Evolutionary conservation across 37 sponge, comb jelly and placozoan genomes (phyloP).

Genomic region (Chondrosia reniformis): DNA sequence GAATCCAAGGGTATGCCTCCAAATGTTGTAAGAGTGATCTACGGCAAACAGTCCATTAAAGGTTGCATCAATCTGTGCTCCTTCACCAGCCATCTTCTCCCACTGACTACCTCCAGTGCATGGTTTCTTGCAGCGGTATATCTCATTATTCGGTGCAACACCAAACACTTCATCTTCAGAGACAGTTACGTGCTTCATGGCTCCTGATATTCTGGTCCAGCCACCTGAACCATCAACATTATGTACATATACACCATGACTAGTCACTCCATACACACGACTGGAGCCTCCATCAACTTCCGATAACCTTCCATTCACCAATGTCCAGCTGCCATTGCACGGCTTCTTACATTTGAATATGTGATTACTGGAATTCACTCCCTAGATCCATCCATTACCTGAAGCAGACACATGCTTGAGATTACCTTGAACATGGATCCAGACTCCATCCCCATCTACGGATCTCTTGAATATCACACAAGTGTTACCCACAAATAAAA

Average conservation of each 20-base stretch:
- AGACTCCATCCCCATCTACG: slow-evolving; percentile 3
- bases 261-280: neutral
- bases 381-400: slow-evolving; percentile 72
- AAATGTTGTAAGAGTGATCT: neutral
- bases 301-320: slow-evolving; percentile 18
- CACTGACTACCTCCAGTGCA: slow-evolving; percentile 4
- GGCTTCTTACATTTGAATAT: slow-evolving; percentile 73
- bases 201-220: slow-evolving; percentile 32
- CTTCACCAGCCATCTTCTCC: neutral
- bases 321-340: slow-evolving; percentile 35
- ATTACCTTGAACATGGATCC: neutral
- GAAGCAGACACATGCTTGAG: slow-evolving; percentile 53
- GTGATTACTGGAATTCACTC: slow-evolving; percentile 21
- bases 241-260: neutral
- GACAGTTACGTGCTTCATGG: slow-evolving; percentile 35
- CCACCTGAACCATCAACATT: slow-evolving; percentile 21
- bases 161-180: slow-evolving; percentile 44
- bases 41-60: neutral
- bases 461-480: neutral
- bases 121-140: neutral
- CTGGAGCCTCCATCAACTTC: slow-evolving; percentile 30
- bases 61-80: neutral
- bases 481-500: no score
- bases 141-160: neutral
- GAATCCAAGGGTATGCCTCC: no score